Evolutionary conservation across 2,113 vertebrate species (phyloP).

Genomic region (Corythaixoides concolor): DNA sequence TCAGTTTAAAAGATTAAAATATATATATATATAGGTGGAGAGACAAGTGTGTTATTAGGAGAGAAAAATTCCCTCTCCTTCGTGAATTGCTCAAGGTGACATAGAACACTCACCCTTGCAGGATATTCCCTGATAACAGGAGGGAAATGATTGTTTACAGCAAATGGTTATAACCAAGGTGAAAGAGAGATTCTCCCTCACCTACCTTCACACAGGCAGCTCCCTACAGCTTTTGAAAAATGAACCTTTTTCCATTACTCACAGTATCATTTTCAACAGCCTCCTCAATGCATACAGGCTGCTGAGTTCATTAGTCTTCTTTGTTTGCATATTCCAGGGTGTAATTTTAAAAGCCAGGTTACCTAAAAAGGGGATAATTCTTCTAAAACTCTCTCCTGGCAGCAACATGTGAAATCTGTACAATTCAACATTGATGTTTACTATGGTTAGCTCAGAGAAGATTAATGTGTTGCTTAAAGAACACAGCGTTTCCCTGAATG

Average conservation of each 20-base stretch:
- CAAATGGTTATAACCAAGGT: neutral
- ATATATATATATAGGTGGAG: neutral
- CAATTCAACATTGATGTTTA: slow-evolving; percentile 48
- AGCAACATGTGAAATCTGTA: slow-evolving; percentile 21
- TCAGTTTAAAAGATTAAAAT: neutral
- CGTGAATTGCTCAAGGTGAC: neutral
- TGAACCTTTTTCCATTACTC: slow-evolving; percentile 44
- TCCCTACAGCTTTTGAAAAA: slow-evolving; percentile 44
- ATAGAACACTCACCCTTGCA: neutral
- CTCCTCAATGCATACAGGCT: neutral
- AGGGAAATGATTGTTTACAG: slow-evolving; percentile 1
- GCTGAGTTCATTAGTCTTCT: slow-evolving; percentile 40
- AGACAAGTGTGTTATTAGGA: neutral
- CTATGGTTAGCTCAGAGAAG: slow-evolving; percentile 20
- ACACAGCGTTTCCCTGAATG: neutral
- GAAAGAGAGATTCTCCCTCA: neutral
- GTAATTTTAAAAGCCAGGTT: slow-evolving; percentile 59
- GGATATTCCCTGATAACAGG: neutral
- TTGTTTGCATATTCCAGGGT: slow-evolving; percentile 28
- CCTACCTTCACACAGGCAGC: neutral
- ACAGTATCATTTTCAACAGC: slow-evolving; percentile 11
- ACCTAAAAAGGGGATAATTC: slow-evolving; percentile 54
- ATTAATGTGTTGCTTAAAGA: slow-evolving; percentile 54
- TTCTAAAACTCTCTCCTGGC: slow-evolving; percentile 41
- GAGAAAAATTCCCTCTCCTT: neutral